phyloP scores from a whole-genome alignment of 2,888 invertebrate species.

The Brenthis hecate region DNA sequence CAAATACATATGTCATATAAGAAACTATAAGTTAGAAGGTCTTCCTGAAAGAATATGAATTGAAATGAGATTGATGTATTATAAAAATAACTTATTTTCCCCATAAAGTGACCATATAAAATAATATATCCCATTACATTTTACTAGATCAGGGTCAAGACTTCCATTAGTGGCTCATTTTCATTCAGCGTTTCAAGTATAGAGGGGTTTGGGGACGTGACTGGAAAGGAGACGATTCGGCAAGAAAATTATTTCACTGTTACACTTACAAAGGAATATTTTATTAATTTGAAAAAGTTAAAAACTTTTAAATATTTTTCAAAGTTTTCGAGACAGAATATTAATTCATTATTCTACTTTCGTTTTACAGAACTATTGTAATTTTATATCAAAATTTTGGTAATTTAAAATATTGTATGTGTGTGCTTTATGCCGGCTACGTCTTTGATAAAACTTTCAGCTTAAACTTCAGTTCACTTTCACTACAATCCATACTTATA shows the following conservation, averaged over 20 bases:
- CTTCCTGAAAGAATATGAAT: background rate
- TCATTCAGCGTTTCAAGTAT: constrained; percentile 24
- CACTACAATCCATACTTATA: too few relatives aligned
- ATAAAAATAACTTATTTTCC: constrained; percentile 1
- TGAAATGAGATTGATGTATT: background rate
- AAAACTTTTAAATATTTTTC: constrained; percentile 12
- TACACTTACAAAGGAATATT: constrained; percentile 38
- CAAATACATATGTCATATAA: background rate
- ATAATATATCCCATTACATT: constrained; percentile 17
- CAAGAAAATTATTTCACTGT: constrained; percentile 32
- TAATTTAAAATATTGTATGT: too few relatives aligned
- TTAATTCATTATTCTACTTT: background rate
- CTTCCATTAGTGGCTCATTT: constrained; percentile 23
- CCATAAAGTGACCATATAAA: background rate
- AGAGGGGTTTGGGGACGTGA: constrained; percentile 28
- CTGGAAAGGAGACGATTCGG: constrained; percentile 13
- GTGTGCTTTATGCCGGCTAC: too few relatives aligned
- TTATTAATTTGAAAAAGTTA: constrained; percentile 32
- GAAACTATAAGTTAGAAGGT: background rate
- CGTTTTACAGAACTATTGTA: constrained; percentile 2
- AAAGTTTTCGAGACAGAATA: constrained; percentile 11
- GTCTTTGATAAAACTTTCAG: too few relatives aligned
- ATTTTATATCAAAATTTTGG: too few relatives aligned
- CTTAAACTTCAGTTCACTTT: too few relatives aligned
- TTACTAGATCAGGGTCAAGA: constrained; percentile 24